Evolutionary conservation across 2,797 vertebrate species (phyloP).

Genomic region (Pristis pectinata): DNA sequence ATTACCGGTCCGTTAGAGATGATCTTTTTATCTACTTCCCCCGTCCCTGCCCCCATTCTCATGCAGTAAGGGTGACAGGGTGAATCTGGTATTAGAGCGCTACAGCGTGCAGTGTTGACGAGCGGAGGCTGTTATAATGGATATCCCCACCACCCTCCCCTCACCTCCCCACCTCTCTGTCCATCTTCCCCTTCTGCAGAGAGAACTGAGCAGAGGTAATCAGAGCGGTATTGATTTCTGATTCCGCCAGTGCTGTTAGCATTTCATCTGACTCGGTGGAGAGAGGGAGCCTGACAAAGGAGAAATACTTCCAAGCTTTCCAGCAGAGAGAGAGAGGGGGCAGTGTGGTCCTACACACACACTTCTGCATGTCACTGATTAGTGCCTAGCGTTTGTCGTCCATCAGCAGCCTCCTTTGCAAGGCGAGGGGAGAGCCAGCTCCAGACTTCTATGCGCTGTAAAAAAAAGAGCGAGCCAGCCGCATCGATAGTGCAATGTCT

Average conservation of each 20-base stretch:
- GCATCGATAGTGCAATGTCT: slow-evolving; percentile 80
- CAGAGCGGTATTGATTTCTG: slow-evolving; percentile 52
- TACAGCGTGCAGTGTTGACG: background rate
- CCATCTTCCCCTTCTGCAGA: slow-evolving; percentile 50
- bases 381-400: slow-evolving; percentile 68
- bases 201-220: slow-evolving; percentile 47
- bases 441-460: background rate
- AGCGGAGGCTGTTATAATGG: background rate
- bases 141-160: slow-evolving; percentile 35
- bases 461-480: slow-evolving; percentile 68
- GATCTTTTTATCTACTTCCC: slow-evolving; percentile 47
- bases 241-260: slow-evolving; percentile 55
- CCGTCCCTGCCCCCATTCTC: slow-evolving; percentile 50
- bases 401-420: slow-evolving; percentile 70
- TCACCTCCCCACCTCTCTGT: slow-evolving; percentile 50
- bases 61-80: background rate
- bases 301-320: slow-evolving; percentile 60
- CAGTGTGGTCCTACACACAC: slow-evolving; percentile 69
- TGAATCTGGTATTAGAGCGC: background rate
- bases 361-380: slow-evolving; percentile 78
- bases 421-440: background rate
- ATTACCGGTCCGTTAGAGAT: slow-evolving; percentile 14
- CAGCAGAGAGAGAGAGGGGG: slow-evolving; percentile 65
- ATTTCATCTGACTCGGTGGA: slow-evolving; percentile 56
- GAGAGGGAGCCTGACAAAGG: slow-evolving; percentile 50